A percentile compares a stretch with the other conserved stretches of the same genome.
Evolutionary conservation across 2,113 vertebrate genomes (phyloP).

Genomic region (Zootoca vivipara): DNA sequence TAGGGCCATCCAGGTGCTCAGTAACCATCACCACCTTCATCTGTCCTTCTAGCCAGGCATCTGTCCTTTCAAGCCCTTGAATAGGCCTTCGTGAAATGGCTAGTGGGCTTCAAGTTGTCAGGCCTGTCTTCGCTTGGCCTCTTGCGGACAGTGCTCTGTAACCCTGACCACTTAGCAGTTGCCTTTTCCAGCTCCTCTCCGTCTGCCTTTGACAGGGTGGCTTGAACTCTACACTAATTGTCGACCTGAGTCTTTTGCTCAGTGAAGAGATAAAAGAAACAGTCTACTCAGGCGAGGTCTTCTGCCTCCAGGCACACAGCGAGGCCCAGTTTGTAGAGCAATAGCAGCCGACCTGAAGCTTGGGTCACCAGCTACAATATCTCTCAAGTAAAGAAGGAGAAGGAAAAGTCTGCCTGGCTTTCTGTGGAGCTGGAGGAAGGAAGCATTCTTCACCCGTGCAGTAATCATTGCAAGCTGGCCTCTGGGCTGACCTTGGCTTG

Average conservation of each 20-base stretch:
- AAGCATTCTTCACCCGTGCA: background rate
- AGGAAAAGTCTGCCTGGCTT: background rate
- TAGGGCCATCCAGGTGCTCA: too few relatives aligned
- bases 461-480: background rate
- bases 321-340: background rate
- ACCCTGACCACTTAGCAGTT: too few relatives aligned
- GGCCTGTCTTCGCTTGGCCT: background rate
- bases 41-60: background rate
- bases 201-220: background rate
- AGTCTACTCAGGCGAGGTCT: background rate
- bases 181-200: background rate
- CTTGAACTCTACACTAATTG: background rate
- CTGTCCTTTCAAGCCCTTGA: background rate
- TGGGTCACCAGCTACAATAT: background rate
- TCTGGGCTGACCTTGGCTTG: background rate
- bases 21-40: background rate
- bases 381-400: conserved; percentile 1
- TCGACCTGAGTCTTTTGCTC: background rate
- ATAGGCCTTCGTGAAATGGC: background rate
- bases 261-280: background rate
- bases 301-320: background rate
- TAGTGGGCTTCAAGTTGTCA: background rate
- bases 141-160: background rate
- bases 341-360: conserved; percentile 6
- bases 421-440: background rate